phyloP scores from a whole-genome alignment of 2,113 vertebrate genomes.

The Tachysurus vachellii region DNA sequence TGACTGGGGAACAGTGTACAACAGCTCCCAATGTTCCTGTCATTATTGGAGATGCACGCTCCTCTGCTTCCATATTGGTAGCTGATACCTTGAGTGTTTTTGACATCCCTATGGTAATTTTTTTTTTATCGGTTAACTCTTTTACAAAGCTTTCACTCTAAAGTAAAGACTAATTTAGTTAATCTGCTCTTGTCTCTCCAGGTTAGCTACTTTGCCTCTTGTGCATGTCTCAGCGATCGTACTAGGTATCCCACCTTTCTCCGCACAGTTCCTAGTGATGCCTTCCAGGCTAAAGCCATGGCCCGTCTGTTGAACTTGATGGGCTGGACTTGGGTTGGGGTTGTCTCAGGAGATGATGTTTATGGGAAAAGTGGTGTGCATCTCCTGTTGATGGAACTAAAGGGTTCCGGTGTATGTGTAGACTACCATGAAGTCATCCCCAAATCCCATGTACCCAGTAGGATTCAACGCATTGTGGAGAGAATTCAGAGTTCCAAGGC shows the following conservation, averaged over 20 bases:
- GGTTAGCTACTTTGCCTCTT: slow-evolving; percentile 60
- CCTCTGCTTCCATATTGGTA: slow-evolving; percentile 60
- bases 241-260: slow-evolving; percentile 58
- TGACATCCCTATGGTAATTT: slow-evolving; percentile 62
- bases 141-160: neutral
- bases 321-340: slow-evolving; percentile 61
- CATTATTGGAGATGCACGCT: slow-evolving; percentile 61
- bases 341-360: slow-evolving; percentile 60
- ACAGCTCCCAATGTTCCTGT: slow-evolving; percentile 48
- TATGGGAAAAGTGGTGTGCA: slow-evolving; percentile 61
- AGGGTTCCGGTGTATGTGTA: slow-evolving; percentile 56
- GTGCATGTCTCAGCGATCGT: slow-evolving; percentile 47
- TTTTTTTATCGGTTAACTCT: neutral
- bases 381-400: slow-evolving; percentile 56
- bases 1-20: slow-evolving; percentile 45
- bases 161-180: neutral
- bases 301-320: slow-evolving; percentile 56
- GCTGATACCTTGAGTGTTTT: slow-evolving; percentile 62
- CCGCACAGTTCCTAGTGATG: slow-evolving; percentile 59
- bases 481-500: slow-evolving; percentile 58
- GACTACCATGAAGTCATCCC: slow-evolving; percentile 60
- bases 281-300: slow-evolving; percentile 58
- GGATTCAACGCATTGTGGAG: slow-evolving; percentile 53
- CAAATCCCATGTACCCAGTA: slow-evolving; percentile 40
- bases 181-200: slow-evolving; percentile 23